These are phyloP conservation scores for Pediacus dermestoides DNA, from an alignment of 2,888 invertebrate genomes.

Conservation along the genomic window DNA sequence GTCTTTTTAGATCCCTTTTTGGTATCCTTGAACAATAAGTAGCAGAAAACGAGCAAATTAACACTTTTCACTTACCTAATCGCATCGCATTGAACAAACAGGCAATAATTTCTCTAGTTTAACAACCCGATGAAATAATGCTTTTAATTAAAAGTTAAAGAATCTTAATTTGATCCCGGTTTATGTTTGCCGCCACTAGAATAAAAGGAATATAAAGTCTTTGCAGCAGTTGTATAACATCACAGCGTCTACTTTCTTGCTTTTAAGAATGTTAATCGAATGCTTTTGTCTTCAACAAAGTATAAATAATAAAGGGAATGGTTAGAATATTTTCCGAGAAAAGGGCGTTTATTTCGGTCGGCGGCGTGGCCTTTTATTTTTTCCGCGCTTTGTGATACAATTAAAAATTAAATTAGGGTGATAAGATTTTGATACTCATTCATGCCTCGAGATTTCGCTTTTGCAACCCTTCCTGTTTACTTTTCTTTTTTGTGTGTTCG, in stretches of 20 bases:
- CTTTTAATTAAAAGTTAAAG: constrained; percentile 46
- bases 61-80: constrained; percentile 36
- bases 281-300: constrained; percentile 32
- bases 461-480: no score
- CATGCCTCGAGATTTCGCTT: no score
- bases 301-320: constrained; percentile 31
- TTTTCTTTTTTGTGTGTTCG: no score
- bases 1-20: constrained; percentile 15
- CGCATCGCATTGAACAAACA: constrained; percentile 32
- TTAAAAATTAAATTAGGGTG: constrained; percentile 22
- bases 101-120: constrained; percentile 36
- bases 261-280: constrained; percentile 36
- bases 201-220: constrained; percentile 42
- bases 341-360: constrained; percentile 17
- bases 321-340: constrained; percentile 23
- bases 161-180: constrained; percentile 43
- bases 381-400: constrained; percentile 15
- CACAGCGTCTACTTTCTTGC: constrained; percentile 14
- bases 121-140: constrained; percentile 41
- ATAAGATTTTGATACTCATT: constrained; percentile 17
- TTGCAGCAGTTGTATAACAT: constrained; percentile 26
- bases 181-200: constrained; percentile 39
- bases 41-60: constrained; percentile 33
- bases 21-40: constrained; percentile 24
- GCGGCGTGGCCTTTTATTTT: constrained; percentile 6